phyloP scores from a whole-genome alignment of 2,113 vertebrate species.

The Marmota monax region DNA sequence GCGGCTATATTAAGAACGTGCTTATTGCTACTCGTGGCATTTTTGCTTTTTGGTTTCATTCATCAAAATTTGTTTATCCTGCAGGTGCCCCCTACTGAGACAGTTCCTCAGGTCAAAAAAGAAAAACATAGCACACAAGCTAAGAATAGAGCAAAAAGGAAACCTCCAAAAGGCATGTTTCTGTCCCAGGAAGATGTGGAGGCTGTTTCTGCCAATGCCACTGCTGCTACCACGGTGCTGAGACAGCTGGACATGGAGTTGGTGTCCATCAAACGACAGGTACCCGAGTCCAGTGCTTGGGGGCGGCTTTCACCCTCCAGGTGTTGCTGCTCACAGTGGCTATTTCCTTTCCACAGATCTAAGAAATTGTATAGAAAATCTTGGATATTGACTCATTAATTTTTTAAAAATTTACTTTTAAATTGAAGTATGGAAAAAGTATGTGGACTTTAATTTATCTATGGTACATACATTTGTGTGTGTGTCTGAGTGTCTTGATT shows the following conservation, averaged over 20 bases:
- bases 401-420: neutral
- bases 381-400: neutral
- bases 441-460: neutral
- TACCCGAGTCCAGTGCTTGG: constrained; percentile 32
- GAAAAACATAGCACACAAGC: constrained; percentile 92
- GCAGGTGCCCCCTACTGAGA: constrained; percentile 88
- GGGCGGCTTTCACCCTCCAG: rapidly evolving
- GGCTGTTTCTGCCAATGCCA: constrained; percentile 92
- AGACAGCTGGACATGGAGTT: constrained; percentile 96
- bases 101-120: constrained; percentile 91
- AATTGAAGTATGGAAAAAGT: neutral
- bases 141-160: constrained; percentile 95
- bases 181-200: constrained; percentile 94
- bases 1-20: neutral
- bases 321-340: rapidly evolving
- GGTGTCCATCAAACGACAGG: constrained; percentile 97
- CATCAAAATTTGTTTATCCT: constrained; percentile 68
- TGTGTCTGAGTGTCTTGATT: neutral
- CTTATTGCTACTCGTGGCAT: constrained; percentile 3
- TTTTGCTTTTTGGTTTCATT: constrained; percentile 29
- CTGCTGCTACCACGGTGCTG: constrained; percentile 93
- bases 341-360: neutral
- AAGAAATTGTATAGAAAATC: neutral
- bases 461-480: no score
- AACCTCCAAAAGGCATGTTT: constrained; percentile 98